phyloP scores from a whole-genome alignment of 2,113 vertebrate genomes.

The Pogona vitticeps region DNA sequence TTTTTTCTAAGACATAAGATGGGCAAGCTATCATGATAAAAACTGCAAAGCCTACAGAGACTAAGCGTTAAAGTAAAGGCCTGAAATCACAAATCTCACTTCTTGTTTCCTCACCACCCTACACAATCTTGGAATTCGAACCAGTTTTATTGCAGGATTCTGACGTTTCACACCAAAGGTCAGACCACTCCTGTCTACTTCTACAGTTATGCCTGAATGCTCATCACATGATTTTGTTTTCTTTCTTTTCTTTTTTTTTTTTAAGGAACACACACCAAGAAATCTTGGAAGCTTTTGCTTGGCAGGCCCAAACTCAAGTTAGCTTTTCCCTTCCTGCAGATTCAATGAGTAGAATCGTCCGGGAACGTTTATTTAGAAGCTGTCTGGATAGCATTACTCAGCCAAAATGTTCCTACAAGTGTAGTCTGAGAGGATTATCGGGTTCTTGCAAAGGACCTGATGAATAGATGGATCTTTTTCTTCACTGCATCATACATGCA shows the following conservation, averaged over 20 bases:
- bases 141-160: constrained; percentile 19
- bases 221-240: not conserved
- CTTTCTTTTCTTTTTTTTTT: not conserved
- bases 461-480: not conserved
- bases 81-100: constrained; percentile 1
- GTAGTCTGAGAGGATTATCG: not conserved
- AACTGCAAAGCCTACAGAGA: constrained; percentile 1
- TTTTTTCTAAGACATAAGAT: not conserved
- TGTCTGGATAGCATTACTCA: not conserved
- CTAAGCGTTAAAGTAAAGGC: constrained; percentile 25
- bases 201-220: not conserved
- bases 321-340: not conserved
- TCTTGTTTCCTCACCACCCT: constrained; percentile 15
- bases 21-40: constrained; percentile 33
- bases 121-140: constrained; percentile 1
- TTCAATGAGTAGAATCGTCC: not conserved
- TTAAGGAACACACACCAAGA: not conserved
- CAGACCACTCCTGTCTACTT: constrained; percentile 18
- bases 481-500: not conserved
- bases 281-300: not conserved
- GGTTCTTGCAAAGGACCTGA: constrained; percentile 1
- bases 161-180: not conserved
- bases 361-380: not conserved
- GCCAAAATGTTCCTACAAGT: not conserved
- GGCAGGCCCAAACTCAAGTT: not conserved